Evolutionary conservation across 2,113 vertebrate genomes (phyloP).

Genomic region (Podarcis raffonei): DNA sequence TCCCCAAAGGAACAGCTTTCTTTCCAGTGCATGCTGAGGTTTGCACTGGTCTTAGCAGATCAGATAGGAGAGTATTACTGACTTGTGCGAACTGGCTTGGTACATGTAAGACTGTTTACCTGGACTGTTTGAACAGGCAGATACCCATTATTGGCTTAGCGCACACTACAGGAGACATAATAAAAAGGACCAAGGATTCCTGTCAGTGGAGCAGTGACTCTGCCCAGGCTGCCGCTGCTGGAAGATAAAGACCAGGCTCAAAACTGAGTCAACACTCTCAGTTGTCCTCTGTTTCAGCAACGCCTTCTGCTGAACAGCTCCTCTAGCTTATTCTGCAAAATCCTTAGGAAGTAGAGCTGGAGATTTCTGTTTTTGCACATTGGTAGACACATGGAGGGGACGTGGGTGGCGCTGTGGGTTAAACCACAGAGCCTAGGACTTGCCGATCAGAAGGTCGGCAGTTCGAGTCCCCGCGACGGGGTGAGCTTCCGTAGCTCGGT

Average conservation of each 20-base stretch:
- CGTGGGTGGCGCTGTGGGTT: too few species aligned
- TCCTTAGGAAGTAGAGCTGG: too few species aligned
- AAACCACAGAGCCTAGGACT: too few species aligned
- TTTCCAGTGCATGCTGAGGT: background rate
- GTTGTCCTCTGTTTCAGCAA: background rate
- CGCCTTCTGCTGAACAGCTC: constrained; percentile 4
- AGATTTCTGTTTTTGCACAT: background rate
- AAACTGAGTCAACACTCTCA: background rate
- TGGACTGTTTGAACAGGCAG: background rate
- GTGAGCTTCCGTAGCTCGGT: too few species aligned
- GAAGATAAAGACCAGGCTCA: too few species aligned
- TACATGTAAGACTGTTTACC: background rate
- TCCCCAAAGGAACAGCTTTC: background rate
- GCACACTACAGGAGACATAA: background rate
- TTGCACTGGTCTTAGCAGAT: background rate
- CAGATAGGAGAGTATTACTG: background rate
- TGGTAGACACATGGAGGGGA: background rate
- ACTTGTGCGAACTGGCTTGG: background rate
- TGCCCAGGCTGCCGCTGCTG: background rate
- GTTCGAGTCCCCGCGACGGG: too few species aligned
- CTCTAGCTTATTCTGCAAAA: background rate
- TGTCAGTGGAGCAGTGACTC: background rate
- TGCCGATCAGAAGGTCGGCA: too few species aligned
- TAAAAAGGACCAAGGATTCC: background rate
- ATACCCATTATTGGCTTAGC: background rate